Percentiles rank a stretch among this genome's conserved stretches.
phyloP scores from a whole-genome alignment of 2,888 invertebrate genomes.

The Aelia acuminata region DNA sequence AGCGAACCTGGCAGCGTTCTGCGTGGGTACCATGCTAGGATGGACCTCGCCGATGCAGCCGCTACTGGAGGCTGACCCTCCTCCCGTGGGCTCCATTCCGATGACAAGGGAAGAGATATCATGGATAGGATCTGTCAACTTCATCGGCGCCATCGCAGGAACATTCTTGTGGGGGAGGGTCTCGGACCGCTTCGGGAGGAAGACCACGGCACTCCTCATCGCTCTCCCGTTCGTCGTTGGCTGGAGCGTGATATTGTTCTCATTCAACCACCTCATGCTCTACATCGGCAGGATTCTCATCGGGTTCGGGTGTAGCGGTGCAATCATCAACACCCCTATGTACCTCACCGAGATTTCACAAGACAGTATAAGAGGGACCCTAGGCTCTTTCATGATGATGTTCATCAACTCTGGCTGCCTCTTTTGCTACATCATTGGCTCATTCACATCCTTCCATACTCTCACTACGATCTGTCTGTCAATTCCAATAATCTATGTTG shows the following conservation, averaged over 20 bases:
- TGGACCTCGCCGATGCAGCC: constrained; percentile 75
- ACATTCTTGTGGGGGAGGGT: constrained; percentile 71
- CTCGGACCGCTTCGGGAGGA: constrained; percentile 73
- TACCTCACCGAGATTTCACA: constrained; percentile 78
- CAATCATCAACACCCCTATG: constrained; percentile 74
- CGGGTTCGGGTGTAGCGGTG: constrained; percentile 74
- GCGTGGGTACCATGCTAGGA: constrained; percentile 74
- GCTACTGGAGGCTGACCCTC: constrained; percentile 69
- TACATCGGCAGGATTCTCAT: constrained; percentile 73
- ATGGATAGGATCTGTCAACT: constrained; percentile 74
- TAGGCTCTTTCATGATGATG: constrained; percentile 75
- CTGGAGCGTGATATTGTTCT: constrained; percentile 74
- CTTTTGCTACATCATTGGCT: constrained; percentile 72
- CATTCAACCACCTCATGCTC: constrained; percentile 71
- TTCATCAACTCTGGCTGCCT: constrained; percentile 73
- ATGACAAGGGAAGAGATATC: constrained; percentile 72
- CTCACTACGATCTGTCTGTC: constrained; percentile 73
- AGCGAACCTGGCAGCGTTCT: constrained; percentile 74
- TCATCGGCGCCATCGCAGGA: constrained; percentile 73
- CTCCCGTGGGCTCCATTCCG: constrained; percentile 70
- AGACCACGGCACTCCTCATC: constrained; percentile 70
- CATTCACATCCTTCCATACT: constrained; percentile 71
- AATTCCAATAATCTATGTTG: constrained; percentile 71
- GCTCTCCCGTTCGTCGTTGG: constrained; percentile 74
- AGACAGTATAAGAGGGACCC: constrained; percentile 71